A percentile compares a stretch with the other conserved stretches of the same genome.
phyloP scores from a whole-genome alignment of 1,140 invertebrate genomes.

The Habropoda laboriosa region DNA sequence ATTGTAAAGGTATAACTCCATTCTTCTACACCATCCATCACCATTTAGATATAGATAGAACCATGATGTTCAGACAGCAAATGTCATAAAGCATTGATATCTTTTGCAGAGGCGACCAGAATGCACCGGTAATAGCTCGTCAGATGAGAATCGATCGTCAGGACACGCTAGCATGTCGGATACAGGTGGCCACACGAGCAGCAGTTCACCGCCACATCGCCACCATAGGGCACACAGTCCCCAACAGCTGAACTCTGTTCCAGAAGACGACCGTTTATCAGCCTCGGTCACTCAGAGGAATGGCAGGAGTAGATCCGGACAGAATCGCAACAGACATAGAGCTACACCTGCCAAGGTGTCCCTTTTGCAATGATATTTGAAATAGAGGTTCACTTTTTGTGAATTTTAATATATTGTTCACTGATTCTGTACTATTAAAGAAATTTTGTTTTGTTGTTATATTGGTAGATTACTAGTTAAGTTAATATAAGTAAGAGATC shows the following conservation, averaged over 20 bases:
- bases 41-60: background rate
- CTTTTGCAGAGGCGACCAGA: conserved; percentile 87
- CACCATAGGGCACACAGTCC: conserved; percentile 83
- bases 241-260: conserved; percentile 84
- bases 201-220: conserved; percentile 84
- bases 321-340: conserved; percentile 84
- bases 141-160: conserved; percentile 93
- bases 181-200: conserved; percentile 87
- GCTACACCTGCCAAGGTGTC: conserved; percentile 86
- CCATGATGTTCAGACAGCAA: background rate
- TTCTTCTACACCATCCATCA: background rate
- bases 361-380: background rate
- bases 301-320: conserved; percentile 82
- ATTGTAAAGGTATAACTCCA: background rate
- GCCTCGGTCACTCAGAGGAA: conserved; percentile 86
- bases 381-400: background rate
- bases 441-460: background rate
- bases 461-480: background rate
- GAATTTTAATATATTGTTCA: background rate
- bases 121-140: conserved; percentile 90
- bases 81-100: conserved; percentile 19
- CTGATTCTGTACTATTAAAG: background rate
- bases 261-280: conserved; percentile 87
- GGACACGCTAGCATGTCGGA: conserved; percentile 96
- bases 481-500: too few relatives aligned